Percentiles rank a stretch among this genome's conserved stretches.
phyloP scores from a whole-genome alignment of 2,888 invertebrate species.

The Rhingia campestris region DNA sequence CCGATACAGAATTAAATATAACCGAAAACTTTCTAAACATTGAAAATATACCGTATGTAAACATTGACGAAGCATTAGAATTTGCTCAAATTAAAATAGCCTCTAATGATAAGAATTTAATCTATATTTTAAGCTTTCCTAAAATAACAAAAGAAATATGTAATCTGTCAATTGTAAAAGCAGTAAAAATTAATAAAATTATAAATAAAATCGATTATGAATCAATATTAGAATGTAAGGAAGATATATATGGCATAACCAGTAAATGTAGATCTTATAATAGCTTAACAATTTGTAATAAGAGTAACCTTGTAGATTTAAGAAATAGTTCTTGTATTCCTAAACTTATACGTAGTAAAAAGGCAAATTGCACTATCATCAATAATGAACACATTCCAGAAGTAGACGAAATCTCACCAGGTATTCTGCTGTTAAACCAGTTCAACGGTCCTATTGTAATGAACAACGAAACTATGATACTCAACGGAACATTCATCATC shows the following conservation, averaged over 20 bases:
- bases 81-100: conserved; percentile 56
- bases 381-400: conserved; percentile 11
- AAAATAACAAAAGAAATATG: conserved; percentile 35
- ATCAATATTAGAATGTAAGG: conserved; percentile 5
- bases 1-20: conserved; percentile 37
- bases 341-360: background rate
- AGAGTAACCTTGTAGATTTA: conserved; percentile 15
- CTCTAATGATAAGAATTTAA: conserved; percentile 35
- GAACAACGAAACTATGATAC: background rate
- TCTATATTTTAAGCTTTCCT: conserved; percentile 57
- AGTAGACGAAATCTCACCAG: conserved; percentile 10
- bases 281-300: conserved; percentile 20
- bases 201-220: conserved; percentile 26
- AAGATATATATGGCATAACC: conserved; percentile 15
- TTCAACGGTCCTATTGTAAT: conserved; percentile 3
- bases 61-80: conserved; percentile 64
- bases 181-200: conserved; percentile 39
- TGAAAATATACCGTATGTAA: conserved; percentile 48
- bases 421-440: conserved; percentile 15
- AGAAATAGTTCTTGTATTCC: conserved; percentile 17
- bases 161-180: conserved; percentile 36
- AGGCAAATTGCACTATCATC: conserved; percentile 8
- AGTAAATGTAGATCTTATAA: conserved; percentile 10
- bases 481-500: background rate
- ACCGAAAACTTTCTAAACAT: conserved; percentile 34